A percentile compares a stretch with the other conserved stretches of the same genome.
phyloP scores from a whole-genome alignment of 1,140 invertebrate genomes.

The Drosophila nannoptera region DNA sequence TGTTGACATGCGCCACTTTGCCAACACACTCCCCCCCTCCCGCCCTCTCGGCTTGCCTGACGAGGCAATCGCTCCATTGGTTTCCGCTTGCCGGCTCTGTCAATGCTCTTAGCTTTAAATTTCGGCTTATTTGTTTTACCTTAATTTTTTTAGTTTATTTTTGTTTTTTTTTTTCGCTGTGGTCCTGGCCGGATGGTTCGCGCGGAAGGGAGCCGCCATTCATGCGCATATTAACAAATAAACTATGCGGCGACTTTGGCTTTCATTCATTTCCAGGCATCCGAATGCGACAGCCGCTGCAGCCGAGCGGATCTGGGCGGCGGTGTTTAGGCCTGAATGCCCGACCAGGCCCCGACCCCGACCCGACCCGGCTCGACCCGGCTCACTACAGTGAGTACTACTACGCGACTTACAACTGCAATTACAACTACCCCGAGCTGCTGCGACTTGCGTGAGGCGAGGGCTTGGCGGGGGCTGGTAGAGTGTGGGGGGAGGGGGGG shows the following conservation, averaged over 20 bases:
- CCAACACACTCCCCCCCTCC: neutral
- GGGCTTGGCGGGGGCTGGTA: neutral
- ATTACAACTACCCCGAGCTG: slow-evolving; percentile 54
- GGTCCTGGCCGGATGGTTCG: neutral
- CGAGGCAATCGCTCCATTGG: neutral
- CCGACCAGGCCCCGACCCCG: neutral
- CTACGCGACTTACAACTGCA: slow-evolving; percentile 66
- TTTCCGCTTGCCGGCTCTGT: slow-evolving; percentile 6
- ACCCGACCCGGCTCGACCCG: neutral
- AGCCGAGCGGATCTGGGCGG: neutral
- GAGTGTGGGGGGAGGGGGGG: neutral
- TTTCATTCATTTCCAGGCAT: slow-evolving; percentile 56
- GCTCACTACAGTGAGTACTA: slow-evolving; percentile 42
- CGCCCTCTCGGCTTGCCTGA: slow-evolving; percentile 29
- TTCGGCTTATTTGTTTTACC: neutral
- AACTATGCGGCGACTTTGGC: slow-evolving; percentile 43
- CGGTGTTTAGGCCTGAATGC: slow-evolving; percentile 6
- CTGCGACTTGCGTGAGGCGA: neutral
- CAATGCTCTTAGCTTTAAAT: slow-evolving; percentile 15
- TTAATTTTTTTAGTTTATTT: neutral
- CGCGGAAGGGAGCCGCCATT: slow-evolving; percentile 17
- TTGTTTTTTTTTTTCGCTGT: neutral
- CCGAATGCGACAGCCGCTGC: slow-evolving; percentile 21
- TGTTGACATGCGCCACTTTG: slow-evolving; percentile 37
- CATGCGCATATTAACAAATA: slow-evolving; percentile 39